Base-by-base conservation (phyloP, 2,113 vertebrate genomes). In the Cacatua alba region DNA sequence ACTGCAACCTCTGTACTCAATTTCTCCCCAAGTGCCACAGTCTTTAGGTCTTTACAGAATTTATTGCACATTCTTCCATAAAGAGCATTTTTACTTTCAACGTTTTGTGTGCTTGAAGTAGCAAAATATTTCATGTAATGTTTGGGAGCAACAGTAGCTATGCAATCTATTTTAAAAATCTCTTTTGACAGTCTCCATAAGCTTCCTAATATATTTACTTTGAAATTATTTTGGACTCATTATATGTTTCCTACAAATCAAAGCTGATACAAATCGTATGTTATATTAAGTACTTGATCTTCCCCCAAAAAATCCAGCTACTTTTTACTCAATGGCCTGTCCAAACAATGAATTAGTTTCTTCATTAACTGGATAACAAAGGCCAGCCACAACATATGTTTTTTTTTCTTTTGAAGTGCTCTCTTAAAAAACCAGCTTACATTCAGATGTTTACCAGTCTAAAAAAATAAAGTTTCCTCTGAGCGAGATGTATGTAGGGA, bases 341-440 rank as follows among this genome's bases (percentile, higher is more conserved):
- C 60, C 77, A 94, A 96, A 74, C 29, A 92, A 55, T 82, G 74
- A 57, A 53, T 63, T 88, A 11, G 7, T 92, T 92, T 93, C 49
- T 88, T 96, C 74, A 53, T 77, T 95, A 91, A 57, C 71, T 92
- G 85, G 74, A 55, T 76, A 83, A 82, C 26, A 79, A 91, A 68
- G 63, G 52, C 63, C 82, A 95, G 67, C 37, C 67, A 92, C 44
- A 82, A 84, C 51, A 88, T 62, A 68, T 82, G 77, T 15, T 93
- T 92, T 94, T 91, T 84, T 76, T 94, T 63, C 77, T 94, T 97
- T 96, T 94, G 92, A 97, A 96, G 82, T 92, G 41, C 84, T 95
- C 86, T 77, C 78, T 97, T 79, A 85, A 78, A 88, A 64, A 87
- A 95, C 16, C 69, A 93, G 43, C 69, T 92, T 90, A 51, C 25